Base-by-base conservation (phyloP, 2,888 invertebrate species). In the Andrena minutula region DNA sequence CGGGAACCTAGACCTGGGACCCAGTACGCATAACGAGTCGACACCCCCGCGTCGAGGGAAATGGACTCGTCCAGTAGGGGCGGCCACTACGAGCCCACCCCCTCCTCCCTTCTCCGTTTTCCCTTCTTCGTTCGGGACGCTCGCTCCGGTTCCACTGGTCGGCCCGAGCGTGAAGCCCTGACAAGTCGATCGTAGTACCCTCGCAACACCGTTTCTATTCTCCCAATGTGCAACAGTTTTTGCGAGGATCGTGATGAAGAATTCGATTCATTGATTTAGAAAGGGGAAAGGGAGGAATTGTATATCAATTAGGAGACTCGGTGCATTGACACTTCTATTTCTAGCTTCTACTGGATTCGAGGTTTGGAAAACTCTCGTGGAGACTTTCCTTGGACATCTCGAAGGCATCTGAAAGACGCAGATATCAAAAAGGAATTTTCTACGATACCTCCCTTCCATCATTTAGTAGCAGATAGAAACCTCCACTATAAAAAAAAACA, bases 1-100 rank as follows among this genome's bases (percentile, higher is more conserved):
- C 49, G 72, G 28, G 51, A 82, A 70, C 66, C 82, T 63, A 80
- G 84, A 58, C 73, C 83, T 47, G 65, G 66, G 66, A 58, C 69
- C 75, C 68, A 84, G 79, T 75, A 70, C 76, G 80, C 66, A 79
- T 75, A 76, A 83, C 80, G 75, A 87, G 75, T 86, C 83, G 82
- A 80, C 80, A 86, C 84, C 88, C 88, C 88, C 70, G 75, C 78
- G 73, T 77, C 72, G 83, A 73, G 81, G 77, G 85, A 86, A 89
- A 88, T 89, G 88, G 86, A 89, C 88, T 88, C 87, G 82, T 86
- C 85, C 79, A 58, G 79, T 63, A 78, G 84, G 86, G 89, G 84
- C 84, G 86, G 82, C 56, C 77, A 69, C 63, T 69, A 6, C 58
- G 58, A 82, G 78, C 79, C 64, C 71, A 23, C 82, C 80, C 79